Base-by-base conservation (phyloP, 1,140 invertebrate species). In the Sarcophaga bullata region DNA sequence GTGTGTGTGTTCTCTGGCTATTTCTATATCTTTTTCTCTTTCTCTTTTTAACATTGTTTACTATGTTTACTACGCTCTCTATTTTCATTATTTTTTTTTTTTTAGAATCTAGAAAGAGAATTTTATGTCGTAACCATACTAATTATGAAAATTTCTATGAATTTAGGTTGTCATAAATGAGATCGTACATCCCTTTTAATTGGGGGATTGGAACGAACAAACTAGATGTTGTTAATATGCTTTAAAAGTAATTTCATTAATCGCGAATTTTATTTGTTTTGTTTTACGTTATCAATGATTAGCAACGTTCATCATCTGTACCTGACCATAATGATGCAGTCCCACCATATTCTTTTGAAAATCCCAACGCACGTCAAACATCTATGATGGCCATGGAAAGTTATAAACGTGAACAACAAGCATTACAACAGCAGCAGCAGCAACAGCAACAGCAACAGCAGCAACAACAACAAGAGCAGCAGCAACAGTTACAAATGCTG, bases 351-450 rank as follows among this genome's bases (percentile, higher is more conserved):
- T 87, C 86, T 82, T 87, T 89, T 80, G 89, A 90, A 81, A 88
- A 89, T 84, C 88, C 88, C 7, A 90, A 90, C 86, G 86, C 87
- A 76, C 84, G 86, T 9, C 88, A 90, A 83, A 89, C 88, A 75
- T 89, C 87, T 17, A 88, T 90, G 88, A 89, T 87, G 88, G 88
- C 88, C 84, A 89, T 89, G 88, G 88, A 89, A 80, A 88, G 87
- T 84, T 89, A 90, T 58, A 85, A 84, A 15, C 85, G 86, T 15
- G 87, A 89, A 81, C 88, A 89, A 82, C 88, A 89, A 73, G 85
- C 86, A 17, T 75, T 86, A 81, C 85, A 85, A 3, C 80, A 84
- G 58, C 84, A 84, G 68, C 84, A 86, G 68, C 84, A 87, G 9
- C 83, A 84, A 37, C 84, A 85, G 9, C 83, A 85, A 8, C 84